phyloP scores from a whole-genome alignment of 2,797 vertebrate genomes.

The Bovichtus variegatus region DNA sequence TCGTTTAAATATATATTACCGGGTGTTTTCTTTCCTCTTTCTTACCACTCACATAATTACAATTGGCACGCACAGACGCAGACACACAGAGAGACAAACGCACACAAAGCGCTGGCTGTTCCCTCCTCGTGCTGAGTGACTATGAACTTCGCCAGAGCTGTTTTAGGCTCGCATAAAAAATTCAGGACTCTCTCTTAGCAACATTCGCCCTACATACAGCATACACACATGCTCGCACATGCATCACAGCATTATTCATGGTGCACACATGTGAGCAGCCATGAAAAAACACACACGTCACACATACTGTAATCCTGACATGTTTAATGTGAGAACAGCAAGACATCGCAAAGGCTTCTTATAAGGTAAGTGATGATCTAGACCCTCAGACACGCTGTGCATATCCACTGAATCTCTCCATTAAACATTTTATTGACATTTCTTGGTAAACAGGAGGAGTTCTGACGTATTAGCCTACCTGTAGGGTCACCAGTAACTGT shows the following conservation, averaged over 20 bases:
- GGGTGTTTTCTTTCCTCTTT: slow-evolving; percentile 2
- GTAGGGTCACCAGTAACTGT: background rate
- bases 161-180: slow-evolving; percentile 83
- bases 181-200: slow-evolving; percentile 79
- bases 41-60: background rate
- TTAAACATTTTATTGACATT: slow-evolving; percentile 21
- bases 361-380: slow-evolving; percentile 15
- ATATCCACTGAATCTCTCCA: slow-evolving; percentile 1
- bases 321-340: slow-evolving; percentile 44
- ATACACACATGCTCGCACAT: slow-evolving; percentile 60
- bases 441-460: slow-evolving; percentile 19
- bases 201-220: slow-evolving; percentile 81
- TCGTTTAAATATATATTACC: slow-evolving; percentile 6
- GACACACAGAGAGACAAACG: slow-evolving; percentile 11
- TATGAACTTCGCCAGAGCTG: slow-evolving; percentile 73
- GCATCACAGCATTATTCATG: slow-evolving; percentile 68
- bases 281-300: slow-evolving; percentile 38
- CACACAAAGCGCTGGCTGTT: slow-evolving; percentile 47
- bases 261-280: slow-evolving; percentile 55
- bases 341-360: slow-evolving; percentile 37
- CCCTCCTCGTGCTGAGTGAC: slow-evolving; percentile 58
- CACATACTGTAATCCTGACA: slow-evolving; percentile 6
- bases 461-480: slow-evolving; percentile 5
- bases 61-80: slow-evolving; percentile 6
- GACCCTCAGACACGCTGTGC: background rate